phyloP scores from a whole-genome alignment of 1,140 invertebrate species.

The Acromyrmex charruanus region DNA sequence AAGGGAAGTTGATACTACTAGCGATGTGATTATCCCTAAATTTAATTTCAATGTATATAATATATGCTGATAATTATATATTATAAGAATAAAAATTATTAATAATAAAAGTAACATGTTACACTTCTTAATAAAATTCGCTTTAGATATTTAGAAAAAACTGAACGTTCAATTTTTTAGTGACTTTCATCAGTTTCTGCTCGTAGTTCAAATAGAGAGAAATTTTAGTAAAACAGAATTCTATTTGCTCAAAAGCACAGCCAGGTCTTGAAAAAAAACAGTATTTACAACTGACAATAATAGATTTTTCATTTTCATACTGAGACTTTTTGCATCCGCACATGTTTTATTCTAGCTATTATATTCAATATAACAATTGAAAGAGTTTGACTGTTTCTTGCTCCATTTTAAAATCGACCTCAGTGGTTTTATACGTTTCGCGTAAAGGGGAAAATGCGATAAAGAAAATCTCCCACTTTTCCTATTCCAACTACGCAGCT shows the following conservation, averaged over 20 bases:
- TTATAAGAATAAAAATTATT: neutral
- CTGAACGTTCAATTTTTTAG: neutral
- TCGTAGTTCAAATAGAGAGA: neutral
- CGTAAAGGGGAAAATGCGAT: slow-evolving; percentile 18
- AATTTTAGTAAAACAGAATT: slow-evolving; percentile 33
- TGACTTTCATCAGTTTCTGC: slow-evolving; percentile 18
- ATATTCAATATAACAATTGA: slow-evolving; percentile 49
- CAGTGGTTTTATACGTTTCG: neutral
- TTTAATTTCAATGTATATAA: neutral
- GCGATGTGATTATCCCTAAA: neutral
- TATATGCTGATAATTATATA: neutral
- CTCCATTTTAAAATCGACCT: neutral
- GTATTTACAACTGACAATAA: slow-evolving; percentile 33
- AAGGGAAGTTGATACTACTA: slow-evolving; percentile 22
- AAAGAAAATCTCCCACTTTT: slow-evolving; percentile 49
- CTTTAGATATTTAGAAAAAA: neutral
- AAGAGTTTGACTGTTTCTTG: slow-evolving; percentile 25
- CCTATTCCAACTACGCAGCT: neutral
- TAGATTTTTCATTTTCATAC: slow-evolving; percentile 29
- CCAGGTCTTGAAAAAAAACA: slow-evolving; percentile 36
- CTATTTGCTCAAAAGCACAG: neutral
- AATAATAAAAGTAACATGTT: neutral
- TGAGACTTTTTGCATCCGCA: slow-evolving; percentile 4
- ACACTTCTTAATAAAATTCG: neutral
- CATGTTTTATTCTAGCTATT: slow-evolving; percentile 2